Base-by-base conservation (phyloP, 2,888 invertebrate species). In the Dusona sp. region DNA sequence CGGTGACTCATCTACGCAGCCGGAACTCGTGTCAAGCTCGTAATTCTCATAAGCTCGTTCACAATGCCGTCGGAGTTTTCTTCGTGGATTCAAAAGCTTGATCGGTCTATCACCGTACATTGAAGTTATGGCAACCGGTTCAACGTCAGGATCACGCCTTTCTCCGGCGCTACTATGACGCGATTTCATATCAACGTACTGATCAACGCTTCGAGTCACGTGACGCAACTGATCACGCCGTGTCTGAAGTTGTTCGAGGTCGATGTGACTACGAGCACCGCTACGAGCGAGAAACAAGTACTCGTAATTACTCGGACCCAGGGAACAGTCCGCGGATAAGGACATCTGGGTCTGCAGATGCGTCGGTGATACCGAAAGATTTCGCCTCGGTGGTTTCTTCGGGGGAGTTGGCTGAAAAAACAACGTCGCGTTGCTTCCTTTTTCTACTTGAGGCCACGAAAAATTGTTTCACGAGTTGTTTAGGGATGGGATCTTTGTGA, bases 381-480 rank as follows among this genome's bases (percentile, higher is more conserved):
- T 98, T 89, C 98, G 95, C 75, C 98, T 95, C 3, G 98, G 98
- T 87, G 98, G 98, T 94, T 98, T 98, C 95, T 98, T 98, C 70
- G 98, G 98, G 80, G 98, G 98, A 80, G 97, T 97, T 75, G 97
- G 97, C 97, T 97, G 95, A 67, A 94, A 94, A 38, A 61, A 84
- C 72, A 78, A 80, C 3, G 9, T n/a, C 25, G 38, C 22, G 38
- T 45, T 48, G 38, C 45, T 75, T 68, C 72, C 51, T 72, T 7
- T 72, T 72, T 16, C 48, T 6, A 51, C 16, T 8, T n/a, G n/a
- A n/a, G 16, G 48, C 11, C 13, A 2, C 2, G n/a, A 36, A 19
- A 51, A 36, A 22, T 51, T 13, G 36, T 2, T 67, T 48, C 7
- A 6, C 19, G 7, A 48, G 6, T 48, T n/a, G n/a, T 19, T 48